Evolutionary conservation across 1,140 invertebrate genomes (phyloP).

Genomic region (Mya arenaria): DNA sequence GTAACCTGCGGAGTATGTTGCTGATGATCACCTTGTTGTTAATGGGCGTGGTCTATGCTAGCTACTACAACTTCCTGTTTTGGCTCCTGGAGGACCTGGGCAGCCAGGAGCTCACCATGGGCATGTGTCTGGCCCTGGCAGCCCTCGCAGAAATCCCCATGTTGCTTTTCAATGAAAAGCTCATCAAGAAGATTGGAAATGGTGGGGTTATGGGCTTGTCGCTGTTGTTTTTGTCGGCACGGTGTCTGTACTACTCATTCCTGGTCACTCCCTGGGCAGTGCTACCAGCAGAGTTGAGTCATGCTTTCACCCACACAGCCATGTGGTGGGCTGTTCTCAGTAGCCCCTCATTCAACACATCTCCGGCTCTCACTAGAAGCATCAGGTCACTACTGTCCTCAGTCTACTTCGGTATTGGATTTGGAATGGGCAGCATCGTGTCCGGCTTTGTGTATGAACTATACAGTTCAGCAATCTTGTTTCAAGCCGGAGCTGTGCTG

Average conservation of each 20-base stretch:
- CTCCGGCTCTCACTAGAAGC: slow-evolving; percentile 72
- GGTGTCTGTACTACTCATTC: slow-evolving; percentile 74
- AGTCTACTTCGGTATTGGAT: slow-evolving; percentile 77
- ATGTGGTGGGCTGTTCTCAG: slow-evolving; percentile 77
- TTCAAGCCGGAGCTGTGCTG: slow-evolving; percentile 65
- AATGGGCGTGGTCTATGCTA: slow-evolving; percentile 71
- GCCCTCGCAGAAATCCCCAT: slow-evolving; percentile 75
- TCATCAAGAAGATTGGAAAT: slow-evolving; percentile 71
- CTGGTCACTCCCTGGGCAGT: slow-evolving; percentile 74
- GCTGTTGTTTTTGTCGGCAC: slow-evolving; percentile 64
- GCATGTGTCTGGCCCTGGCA: slow-evolving; percentile 69
- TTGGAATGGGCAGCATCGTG: slow-evolving; percentile 69
- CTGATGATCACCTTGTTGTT: slow-evolving; percentile 73
- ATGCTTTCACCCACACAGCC: slow-evolving; percentile 75
- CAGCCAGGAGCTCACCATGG: slow-evolving; percentile 72
- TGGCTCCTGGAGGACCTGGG: slow-evolving; percentile 77
- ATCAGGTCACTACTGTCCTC: slow-evolving; percentile 74
- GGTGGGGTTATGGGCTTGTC: slow-evolving; percentile 67
- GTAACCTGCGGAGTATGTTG: slow-evolving; percentile 70
- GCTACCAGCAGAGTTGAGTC: slow-evolving; percentile 71
- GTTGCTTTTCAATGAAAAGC: slow-evolving; percentile 69
- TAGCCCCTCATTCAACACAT: slow-evolving; percentile 74
- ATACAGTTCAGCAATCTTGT: slow-evolving; percentile 70
- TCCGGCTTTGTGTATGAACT: slow-evolving; percentile 72
- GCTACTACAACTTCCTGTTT: slow-evolving; percentile 76